A percentile compares a stretch with the other conserved stretches of the same genome.
Conservation (phyloP, 2,888 invertebrate species). For the Epirrhoe alternata region DNA sequence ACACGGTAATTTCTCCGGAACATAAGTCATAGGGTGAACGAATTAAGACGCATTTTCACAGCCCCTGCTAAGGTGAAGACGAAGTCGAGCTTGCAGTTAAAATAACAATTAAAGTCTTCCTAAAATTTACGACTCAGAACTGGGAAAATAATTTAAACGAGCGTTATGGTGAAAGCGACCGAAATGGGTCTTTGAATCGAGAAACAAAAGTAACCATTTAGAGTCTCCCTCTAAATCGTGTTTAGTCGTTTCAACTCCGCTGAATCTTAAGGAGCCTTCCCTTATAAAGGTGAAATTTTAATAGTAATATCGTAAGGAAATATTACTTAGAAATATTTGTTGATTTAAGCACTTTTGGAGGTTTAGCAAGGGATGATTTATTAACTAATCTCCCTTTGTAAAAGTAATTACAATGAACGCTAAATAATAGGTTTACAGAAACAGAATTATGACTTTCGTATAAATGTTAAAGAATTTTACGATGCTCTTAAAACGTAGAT, state of each 20-base stretch:
- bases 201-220: slow-evolving; percentile 79
- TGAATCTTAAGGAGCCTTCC: slow-evolving; percentile 60
- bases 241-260: slow-evolving; percentile 70
- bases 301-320: slow-evolving; percentile 78
- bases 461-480: slow-evolving; percentile 63
- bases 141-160: slow-evolving; percentile 81
- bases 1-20: slow-evolving; percentile 71
- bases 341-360: slow-evolving; percentile 71
- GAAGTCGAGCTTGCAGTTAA: slow-evolving; percentile 83
- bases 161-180: slow-evolving; percentile 69
- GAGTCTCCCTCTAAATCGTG: slow-evolving; percentile 60
- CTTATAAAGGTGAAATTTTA: slow-evolving; percentile 79
- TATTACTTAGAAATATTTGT: slow-evolving; percentile 77
- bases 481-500: slow-evolving; percentile 72
- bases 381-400: slow-evolving; percentile 48
- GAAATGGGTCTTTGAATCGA: slow-evolving; percentile 74
- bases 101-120: slow-evolving; percentile 84
- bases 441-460: slow-evolving; percentile 47
- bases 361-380: slow-evolving; percentile 53
- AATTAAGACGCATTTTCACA: slow-evolving; percentile 83
- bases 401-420: slow-evolving; percentile 39
- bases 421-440: slow-evolving; percentile 36
- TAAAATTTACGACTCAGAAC: slow-evolving; percentile 83
- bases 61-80: slow-evolving; percentile 66
- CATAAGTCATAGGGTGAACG: slow-evolving; percentile 80